These are phyloP conservation scores for Calliphora vicina DNA, from an alignment of 1,140 invertebrate species.

Conservation along the genomic window DNA sequence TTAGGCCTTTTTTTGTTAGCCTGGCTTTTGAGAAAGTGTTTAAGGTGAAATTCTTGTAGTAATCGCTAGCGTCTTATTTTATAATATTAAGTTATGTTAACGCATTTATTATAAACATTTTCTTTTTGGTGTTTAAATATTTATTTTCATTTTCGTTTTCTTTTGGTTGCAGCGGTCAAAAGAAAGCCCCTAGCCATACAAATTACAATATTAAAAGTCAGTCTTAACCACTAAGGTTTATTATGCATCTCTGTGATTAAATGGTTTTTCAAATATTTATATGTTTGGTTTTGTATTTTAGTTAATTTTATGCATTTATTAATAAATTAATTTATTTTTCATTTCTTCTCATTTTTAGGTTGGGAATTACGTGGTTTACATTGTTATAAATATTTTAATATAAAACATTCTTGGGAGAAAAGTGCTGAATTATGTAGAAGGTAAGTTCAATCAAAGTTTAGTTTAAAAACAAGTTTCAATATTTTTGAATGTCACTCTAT, in stretches of 20 bases:
- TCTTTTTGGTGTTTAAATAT: neutral
- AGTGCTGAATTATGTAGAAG: slow-evolving; percentile 92
- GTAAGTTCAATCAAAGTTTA: too few species aligned
- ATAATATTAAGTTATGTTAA: too few species aligned
- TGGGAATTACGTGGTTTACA: slow-evolving; percentile 91
- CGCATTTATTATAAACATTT: neutral
- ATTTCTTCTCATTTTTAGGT: slow-evolving; percentile 68
- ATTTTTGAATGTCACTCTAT: too few species aligned
- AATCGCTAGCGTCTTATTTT: slow-evolving; percentile 8
- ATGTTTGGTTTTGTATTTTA: neutral
- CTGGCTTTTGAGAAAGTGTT: slow-evolving; percentile 36
- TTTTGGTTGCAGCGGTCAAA: slow-evolving; percentile 18
- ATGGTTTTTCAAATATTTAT: neutral
- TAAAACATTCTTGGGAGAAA: slow-evolving; percentile 94
- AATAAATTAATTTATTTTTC: neutral
- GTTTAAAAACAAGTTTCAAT: too few species aligned
- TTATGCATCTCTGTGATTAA: neutral
- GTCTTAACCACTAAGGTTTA: neutral
- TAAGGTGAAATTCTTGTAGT: slow-evolving; percentile 31
- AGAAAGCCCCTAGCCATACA: slow-evolving; percentile 5
- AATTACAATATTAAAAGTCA: neutral
- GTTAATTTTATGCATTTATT: neutral
- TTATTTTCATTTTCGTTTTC: slow-evolving; percentile 30
- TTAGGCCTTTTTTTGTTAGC: neutral
- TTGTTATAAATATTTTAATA: slow-evolving; percentile 96